Base-by-base conservation (phyloP, 2,797 vertebrate species). In the Tenualosa thibaudeaui region DNA sequence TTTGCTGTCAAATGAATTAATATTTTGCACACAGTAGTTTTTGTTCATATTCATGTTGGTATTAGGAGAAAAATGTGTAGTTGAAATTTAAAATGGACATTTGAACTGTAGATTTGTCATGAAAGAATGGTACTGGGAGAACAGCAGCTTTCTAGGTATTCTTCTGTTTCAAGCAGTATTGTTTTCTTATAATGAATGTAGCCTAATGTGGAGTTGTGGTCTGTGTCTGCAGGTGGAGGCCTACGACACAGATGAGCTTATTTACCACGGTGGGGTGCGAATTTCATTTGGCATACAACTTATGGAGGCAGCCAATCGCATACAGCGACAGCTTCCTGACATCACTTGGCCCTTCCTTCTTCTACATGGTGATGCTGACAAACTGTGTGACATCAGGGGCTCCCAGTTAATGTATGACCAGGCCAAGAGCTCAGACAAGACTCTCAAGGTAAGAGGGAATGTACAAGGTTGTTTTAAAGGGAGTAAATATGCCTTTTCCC, bases 311-410 rank as follows among this genome's bases (percentile, higher is more conserved):
- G 90, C 95, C 0, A 91, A 94, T 0, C 95, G 95, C 81, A 97
- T 99, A 0, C 96, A 98, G 91, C 95, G 93, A 81, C 95, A 95
- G 31, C 91, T 99, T 86, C 95, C 97, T 5, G 94, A 93, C 92
- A 95, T 99, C 91, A 93, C 91, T 31, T 93, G 98, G 94, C 98
- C 98, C 49, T 95, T 99, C 91, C 89, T 97, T 89, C 94, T 99
- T 92, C 95, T 99, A 53, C 98, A 99, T 0, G 98, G 98, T 1
- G 96, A 96, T 0, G 93, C 92, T 0, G 98, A 99, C 94, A 97
- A 96, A 90, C 95, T 99, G 78, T 98, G 97, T 0, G 96, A 99
- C 88, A 96, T 98, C 93, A 93, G 88, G 86, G 98, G 98, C n/a
- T 97, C 98, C 31, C 95, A 95, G 54, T 87, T 97, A 83, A 96